Evolutionary conservation across 2,797 vertebrate species (phyloP), one percentile per base, ranked within the genome.

Genomic region (Diglossa cyanea): DNA sequence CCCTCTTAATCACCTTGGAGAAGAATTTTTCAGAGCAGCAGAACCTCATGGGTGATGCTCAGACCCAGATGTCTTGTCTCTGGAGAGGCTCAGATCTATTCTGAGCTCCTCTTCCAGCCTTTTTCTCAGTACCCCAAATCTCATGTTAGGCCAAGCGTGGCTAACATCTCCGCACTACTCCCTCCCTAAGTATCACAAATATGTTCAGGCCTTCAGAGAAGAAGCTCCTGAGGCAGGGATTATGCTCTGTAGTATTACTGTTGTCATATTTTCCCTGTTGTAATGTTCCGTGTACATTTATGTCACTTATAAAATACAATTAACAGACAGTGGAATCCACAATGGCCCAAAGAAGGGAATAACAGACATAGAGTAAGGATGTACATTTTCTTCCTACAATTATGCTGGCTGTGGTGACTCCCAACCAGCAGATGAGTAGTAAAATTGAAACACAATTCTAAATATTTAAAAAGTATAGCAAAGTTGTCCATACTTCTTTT

Each of bases 241-340:
- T 93, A 66, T 84, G 85, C 85, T 95, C 85, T 63, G 48, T 88
- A 57, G 85, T 61, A 83, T 93, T 95, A 94, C 79, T 70, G 79
- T 84, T 91, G 92, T 92, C 91, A 86, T 83, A 88, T 95, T 95
- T 80, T 94, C 95, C 92, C 91, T 88, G 70, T 54, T 95, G 91
- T 70, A 96, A 90, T 94, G 95, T 95, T 95, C 87, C 76, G 60
- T 63, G 82, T 78, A 93, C 93, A 94, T 86, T 94, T 90, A 81
- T 93, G 87, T 91, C 75, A 94, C 57, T 86, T 92, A 88, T 92
- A 76, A 88, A 82, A 94, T 90, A 83, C 53, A 73, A 70, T 78
- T 95, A 92, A 88, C 93, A 95, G 95, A 80, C 91, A 74, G 18
- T 86, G 61, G 72, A 83, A 96, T 35, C 66, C 87, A 91, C 91